A percentile compares a stretch with the other conserved stretches of the same genome.
Evolutionary conservation across 2,888 invertebrate species (phyloP).

Genomic region (Tinea trinotella): DNA sequence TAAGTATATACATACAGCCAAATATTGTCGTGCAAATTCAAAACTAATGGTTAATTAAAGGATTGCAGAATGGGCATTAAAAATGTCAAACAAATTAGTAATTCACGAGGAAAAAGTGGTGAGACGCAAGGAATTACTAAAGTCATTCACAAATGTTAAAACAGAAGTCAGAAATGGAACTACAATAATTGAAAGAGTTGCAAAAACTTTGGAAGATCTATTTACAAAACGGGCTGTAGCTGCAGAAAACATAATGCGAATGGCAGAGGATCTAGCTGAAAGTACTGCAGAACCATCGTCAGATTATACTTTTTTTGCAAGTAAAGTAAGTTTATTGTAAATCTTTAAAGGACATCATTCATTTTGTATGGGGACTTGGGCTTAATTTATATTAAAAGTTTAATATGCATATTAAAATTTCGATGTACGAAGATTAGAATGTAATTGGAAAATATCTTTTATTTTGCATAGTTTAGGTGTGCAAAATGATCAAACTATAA

Average conservation of each 20-base stretch:
- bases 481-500: no score
- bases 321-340: slow-evolving; percentile 41
- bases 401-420: no score
- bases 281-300: slow-evolving; percentile 29
- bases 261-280: slow-evolving; percentile 46
- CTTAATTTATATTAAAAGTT: no score
- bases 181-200: slow-evolving; percentile 47
- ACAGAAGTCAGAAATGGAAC: slow-evolving; percentile 45
- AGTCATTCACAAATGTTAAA: slow-evolving; percentile 43
- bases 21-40: not conserved
- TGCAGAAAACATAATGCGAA: slow-evolving; percentile 49
- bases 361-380: no score
- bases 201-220: slow-evolving; percentile 39
- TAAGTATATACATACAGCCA: no score
- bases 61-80: slow-evolving; percentile 48
- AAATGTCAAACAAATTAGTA: slow-evolving; percentile 40
- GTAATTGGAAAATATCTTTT: no score
- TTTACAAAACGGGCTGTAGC: slow-evolving; percentile 40
- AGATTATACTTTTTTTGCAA: slow-evolving; percentile 42
- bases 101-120: slow-evolving; percentile 45
- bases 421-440: no score
- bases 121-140: slow-evolving; percentile 38
- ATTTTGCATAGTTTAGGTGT: no score
- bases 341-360: no score
- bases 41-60: slow-evolving; percentile 28